Evolutionary conservation across 2,113 vertebrate species (phyloP), one percentile per base, ranked within the genome.

Genomic region (Hyla sarda): DNA sequence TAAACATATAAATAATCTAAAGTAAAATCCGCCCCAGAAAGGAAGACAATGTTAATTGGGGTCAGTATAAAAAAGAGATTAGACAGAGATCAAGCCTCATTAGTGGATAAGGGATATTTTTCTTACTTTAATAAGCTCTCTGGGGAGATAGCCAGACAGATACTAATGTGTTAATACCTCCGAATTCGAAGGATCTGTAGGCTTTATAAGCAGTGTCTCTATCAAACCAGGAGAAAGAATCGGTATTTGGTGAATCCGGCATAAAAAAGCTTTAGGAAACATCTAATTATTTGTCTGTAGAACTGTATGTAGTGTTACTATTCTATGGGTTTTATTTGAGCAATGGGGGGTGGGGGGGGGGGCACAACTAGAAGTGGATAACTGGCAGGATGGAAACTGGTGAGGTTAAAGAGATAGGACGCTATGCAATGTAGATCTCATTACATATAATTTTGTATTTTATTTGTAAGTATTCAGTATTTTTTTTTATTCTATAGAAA

Each of bases 11-110:
- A 71, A 45, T 69, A 19, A 47, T 56, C 25, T 37, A 37, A 67
- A n/a, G 13, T 54, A 67, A 76, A 76, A 84, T 41, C 30, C 80
- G 10, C 78, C 67, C 30, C 25, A 41, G 52, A 47, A 86, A 82
- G 67, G 37, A 73, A 56, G 52, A 58, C 77, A 47, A 87, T 82
- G 85, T 80, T 87, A 87, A 87, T 87, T 87, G 85, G 78, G 85
- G 85, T 87, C 65, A 82, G 85, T 50, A 82, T 62, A 79, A 74
- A 85, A 82, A 81, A 82, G 50, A 86, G 85, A 87, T 87, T 87
- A 87, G 85, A 87, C 85, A 82, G 77, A 87, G 85, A 87, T 87
- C 85, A 87, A 82, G 85, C 78, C 77, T 87, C 85, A 87, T 87
- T 87, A 87, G 77, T 60, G 85, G 85, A 87, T 87, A 82, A 81